A percentile compares a stretch with the other conserved stretches of the same genome.
phyloP scores from a whole-genome alignment of 1,140 invertebrate genomes.

The Varroa destructor region DNA sequence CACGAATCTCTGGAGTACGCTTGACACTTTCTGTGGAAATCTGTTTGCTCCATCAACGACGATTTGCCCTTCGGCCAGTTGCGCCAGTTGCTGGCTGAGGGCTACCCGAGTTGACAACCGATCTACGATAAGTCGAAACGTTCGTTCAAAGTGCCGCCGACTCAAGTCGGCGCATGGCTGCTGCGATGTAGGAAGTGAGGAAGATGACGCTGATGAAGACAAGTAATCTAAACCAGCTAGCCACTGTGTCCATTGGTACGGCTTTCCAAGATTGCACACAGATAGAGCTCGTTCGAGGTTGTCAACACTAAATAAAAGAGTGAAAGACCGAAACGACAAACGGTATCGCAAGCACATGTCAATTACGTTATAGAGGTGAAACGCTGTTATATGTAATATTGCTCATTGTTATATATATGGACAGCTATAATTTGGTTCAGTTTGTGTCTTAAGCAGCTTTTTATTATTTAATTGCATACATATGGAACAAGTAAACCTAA shows the following conservation, averaged over 20 bases:
- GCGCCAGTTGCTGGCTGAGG: neutral
- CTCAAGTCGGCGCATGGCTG: too few species aligned
- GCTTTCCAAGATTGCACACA: conserved; percentile 15
- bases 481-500: neutral
- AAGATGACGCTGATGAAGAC: neutral
- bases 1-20: neutral
- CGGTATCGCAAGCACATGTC: too few species aligned
- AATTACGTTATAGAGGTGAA: neutral
- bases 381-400: neutral
- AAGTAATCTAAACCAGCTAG: neutral
- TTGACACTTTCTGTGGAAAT: conserved; percentile 1
- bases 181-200: neutral
- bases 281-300: conserved; percentile 10
- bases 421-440: too few species aligned
- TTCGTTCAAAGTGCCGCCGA: conserved; percentile 15
- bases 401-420: neutral
- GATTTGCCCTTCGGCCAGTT: conserved; percentile 1
- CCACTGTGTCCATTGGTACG: conserved; percentile 20
- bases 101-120: conserved; percentile 8
- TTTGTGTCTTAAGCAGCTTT: too few species aligned
- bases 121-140: neutral
- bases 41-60: neutral
- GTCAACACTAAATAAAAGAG: conserved; percentile 4
- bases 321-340: too few species aligned
- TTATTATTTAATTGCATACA: too few species aligned